A percentile compares a stretch with the other conserved stretches of the same genome.
Evolutionary conservation across 2,797 vertebrate species (phyloP).

Genomic region (Anas georgica): DNA sequence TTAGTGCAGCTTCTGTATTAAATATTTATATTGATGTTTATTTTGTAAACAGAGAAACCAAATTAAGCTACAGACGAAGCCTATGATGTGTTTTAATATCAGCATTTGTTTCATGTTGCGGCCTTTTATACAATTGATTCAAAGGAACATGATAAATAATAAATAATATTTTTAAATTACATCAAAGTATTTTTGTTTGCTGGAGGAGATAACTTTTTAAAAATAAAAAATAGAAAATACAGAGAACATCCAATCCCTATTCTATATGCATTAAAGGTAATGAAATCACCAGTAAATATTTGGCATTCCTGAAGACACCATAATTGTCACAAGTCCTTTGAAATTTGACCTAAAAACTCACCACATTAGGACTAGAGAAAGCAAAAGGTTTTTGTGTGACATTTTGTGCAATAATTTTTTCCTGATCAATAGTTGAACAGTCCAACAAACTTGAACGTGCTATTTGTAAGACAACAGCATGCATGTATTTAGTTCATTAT

Average conservation of each 20-base stretch:
- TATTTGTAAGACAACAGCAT: neutral
- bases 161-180: constrained; percentile 66
- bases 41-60: constrained; percentile 76
- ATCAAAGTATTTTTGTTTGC: constrained; percentile 43
- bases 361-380: neutral
- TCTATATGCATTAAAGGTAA: neutral
- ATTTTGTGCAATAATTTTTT: neutral
- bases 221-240: constrained; percentile 23
- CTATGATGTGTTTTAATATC: constrained; percentile 72
- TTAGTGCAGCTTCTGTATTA: constrained; percentile 66
- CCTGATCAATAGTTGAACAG: neutral
- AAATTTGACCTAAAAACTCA: neutral
- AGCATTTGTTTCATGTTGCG: constrained; percentile 65
- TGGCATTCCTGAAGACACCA: neutral
- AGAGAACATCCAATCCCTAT: constrained; percentile 7
- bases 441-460: neutral
- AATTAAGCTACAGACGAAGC: constrained; percentile 71
- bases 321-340: neutral
- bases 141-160: constrained; percentile 73
- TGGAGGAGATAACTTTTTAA: constrained; percentile 13
- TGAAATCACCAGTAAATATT: neutral
- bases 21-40: constrained; percentile 78
- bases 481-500: neutral
- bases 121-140: constrained; percentile 68
- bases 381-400: neutral